Conservation (phyloP, 1,140 invertebrate species). For the Pygmarrhopalites habei region DNA sequence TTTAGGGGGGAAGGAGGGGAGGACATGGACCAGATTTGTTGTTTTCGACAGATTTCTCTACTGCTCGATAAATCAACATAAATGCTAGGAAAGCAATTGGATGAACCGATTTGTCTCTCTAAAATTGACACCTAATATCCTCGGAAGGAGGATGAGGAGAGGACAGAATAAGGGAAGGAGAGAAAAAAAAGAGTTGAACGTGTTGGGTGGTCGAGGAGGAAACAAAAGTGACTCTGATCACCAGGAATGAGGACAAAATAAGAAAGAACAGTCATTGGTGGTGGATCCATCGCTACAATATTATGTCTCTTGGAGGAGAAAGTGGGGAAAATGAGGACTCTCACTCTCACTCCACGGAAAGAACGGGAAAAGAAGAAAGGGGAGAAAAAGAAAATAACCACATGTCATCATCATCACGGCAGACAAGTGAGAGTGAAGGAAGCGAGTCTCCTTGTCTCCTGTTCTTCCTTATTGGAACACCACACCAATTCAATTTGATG, state of each 20-base stretch:
- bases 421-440: too few species aligned
- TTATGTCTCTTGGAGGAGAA: too few species aligned
- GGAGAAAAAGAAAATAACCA: background rate
- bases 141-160: conserved; percentile 14
- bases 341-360: too few species aligned
- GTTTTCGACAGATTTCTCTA: conserved; percentile 34
- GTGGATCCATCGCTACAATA: too few species aligned
- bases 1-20: conserved; percentile 16
- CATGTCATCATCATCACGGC: background rate
- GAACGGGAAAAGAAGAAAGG: too few species aligned
- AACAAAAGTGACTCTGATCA: too few species aligned
- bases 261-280: too few species aligned
- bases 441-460: too few species aligned
- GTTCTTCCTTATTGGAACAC: background rate
- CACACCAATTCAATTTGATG: background rate
- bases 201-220: too few species aligned
- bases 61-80: conserved; percentile 38
- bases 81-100: conserved; percentile 39
- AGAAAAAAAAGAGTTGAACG: background rate
- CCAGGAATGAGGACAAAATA: too few species aligned
- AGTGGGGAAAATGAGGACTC: too few species aligned
- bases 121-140: conserved; percentile 39
- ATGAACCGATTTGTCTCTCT: conserved; percentile 40
- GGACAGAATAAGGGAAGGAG: background rate
- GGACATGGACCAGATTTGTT: conserved; percentile 30